Base-by-base conservation (phyloP, 2,888 invertebrate genomes). In the Eupithecia pulchellata region DNA sequence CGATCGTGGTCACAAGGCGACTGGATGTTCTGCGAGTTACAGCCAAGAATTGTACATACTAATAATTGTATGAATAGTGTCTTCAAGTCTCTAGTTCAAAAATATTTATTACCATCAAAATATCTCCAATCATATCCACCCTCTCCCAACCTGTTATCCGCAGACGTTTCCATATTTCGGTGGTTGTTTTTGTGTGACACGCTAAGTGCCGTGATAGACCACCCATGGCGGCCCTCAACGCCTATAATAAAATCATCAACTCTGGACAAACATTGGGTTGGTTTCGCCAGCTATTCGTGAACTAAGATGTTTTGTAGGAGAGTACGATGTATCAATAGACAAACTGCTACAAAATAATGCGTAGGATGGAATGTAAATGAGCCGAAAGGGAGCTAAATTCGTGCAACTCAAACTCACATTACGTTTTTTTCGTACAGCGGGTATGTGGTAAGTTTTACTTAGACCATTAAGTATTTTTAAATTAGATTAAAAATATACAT, bases 161-260 rank as follows among this genome's bases (percentile, higher is more conserved):
- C 86, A 60, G 34, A 60, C 34, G 32, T 93, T 94, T 93, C 90
- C 91, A 91, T 91, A 93, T 92, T 93, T 89, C 88, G 83, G 86
- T 91, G 68, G 77, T 78, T 78, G 75, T 92, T 92, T 93, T 93
- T 93, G 88, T 89, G 88, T 88, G 91, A 87, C 85, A 80, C 84
- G 92, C 91, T 93, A 93, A 93, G 93, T 93, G 93, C 87, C 79
- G 79, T 86, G 88, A 89, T 89, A 84, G 93, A 91, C 93, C 93
- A 93, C 93, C 92, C 93, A 90, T 82, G 66, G 85, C 36, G 90
- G 83, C 80, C 79, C 77, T 78, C 77, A 75, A 72, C 76, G 75
- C 75, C 73, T 76, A 70, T 75, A 75, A 76, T 78, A 78, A 78
- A 78, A 78, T 78, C 76, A 78, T 78, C 76, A 76, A 70, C 68